These are phyloP conservation scores for Thermophis baileyi DNA, from an alignment of 2,113 vertebrate species.

Conservation along the genomic window DNA sequence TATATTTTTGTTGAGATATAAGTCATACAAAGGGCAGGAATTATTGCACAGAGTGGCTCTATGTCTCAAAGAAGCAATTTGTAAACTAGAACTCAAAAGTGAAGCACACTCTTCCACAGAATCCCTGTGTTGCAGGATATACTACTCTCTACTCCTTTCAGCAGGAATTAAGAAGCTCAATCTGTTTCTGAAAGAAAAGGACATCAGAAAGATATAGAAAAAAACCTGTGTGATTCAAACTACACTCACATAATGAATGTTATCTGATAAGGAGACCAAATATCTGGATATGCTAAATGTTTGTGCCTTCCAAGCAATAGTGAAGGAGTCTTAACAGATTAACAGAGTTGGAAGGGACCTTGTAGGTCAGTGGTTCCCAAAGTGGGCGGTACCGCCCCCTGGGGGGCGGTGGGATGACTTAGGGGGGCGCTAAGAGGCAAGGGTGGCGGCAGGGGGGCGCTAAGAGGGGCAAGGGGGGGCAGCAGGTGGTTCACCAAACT, in stretches of 20 bases:
- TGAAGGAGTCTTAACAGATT: neutral
- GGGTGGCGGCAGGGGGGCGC: too few species aligned
- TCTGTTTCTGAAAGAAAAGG: neutral
- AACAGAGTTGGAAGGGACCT: too few species aligned
- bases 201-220: neutral
- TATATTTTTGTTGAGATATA: neutral
- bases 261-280: neutral
- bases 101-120: neutral
- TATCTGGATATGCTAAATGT: neutral
- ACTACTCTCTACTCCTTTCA: neutral
- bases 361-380: too few species aligned
- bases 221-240: neutral
- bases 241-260: neutral
- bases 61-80: neutral
- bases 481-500: too few species aligned
- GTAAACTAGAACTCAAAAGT: neutral
- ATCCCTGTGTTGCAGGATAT: neutral
- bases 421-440: too few species aligned
- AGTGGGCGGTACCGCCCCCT: too few species aligned
- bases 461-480: too few species aligned
- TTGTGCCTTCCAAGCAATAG: neutral
- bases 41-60: neutral
- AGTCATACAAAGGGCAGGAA: neutral
- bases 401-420: too few species aligned
- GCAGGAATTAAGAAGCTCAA: neutral